These are phyloP conservation scores for Platyrinchus mystaceus DNA, from an alignment of 2,797 vertebrate species.

Conservation along the genomic window DNA sequence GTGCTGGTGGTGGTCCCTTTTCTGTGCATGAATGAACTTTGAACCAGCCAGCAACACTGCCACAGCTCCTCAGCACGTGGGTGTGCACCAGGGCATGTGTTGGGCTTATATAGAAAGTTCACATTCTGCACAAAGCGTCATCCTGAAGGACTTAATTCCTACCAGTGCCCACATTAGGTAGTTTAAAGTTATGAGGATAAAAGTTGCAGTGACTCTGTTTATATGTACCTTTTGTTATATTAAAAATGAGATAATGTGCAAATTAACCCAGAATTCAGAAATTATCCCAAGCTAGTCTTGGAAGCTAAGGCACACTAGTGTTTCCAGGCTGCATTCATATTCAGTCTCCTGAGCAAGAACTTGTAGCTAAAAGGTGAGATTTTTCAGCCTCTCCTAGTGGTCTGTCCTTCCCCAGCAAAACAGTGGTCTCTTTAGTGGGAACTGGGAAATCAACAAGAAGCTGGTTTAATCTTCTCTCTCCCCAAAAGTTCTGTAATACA, in stretches of 20 bases:
- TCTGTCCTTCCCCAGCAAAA: background rate
- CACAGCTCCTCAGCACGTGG: rapidly evolving
- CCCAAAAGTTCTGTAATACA: background rate
- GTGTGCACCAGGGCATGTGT: background rate
- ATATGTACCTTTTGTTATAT: background rate
- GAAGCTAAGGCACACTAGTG: background rate
- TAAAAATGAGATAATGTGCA: background rate
- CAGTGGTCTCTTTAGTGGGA: background rate
- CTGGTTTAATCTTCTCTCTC: background rate
- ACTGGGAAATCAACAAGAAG: background rate
- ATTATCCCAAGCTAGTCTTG: background rate
- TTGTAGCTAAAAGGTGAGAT: background rate
- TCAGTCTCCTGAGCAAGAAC: background rate
- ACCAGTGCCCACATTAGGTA: background rate
- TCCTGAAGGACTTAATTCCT: background rate
- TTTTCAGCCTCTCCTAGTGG: background rate
- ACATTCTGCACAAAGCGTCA: background rate
- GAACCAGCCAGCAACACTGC: rapidly evolving
- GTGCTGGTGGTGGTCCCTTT: background rate
- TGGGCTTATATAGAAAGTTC: rapidly evolving
- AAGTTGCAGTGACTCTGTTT: background rate
- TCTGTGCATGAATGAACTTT: background rate
- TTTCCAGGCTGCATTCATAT: background rate
- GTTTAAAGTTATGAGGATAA: background rate
- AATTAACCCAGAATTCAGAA: background rate